Percentiles rank a stretch among this genome's conserved stretches.
Evolutionary conservation across 53 echinoderm and acorn worm species (phyloP).

Genomic region (Antedon mediterranea): DNA sequence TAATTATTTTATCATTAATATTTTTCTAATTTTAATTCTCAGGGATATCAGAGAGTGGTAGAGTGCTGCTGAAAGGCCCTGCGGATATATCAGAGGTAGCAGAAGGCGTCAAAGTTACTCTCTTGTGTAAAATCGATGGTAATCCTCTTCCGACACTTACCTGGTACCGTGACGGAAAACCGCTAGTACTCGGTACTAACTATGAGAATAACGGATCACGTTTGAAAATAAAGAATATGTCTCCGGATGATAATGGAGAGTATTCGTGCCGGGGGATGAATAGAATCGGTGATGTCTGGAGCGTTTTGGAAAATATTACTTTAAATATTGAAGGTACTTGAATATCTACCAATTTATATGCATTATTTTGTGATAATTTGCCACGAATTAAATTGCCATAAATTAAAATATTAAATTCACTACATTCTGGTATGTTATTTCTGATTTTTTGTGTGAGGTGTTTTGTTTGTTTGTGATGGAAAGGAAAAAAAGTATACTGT

Average conservation of each 20-base stretch:
- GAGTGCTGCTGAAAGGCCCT: conserved; percentile 35
- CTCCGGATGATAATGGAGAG: conserved; percentile 33
- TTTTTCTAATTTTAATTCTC: conserved; percentile 3
- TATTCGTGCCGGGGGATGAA: conserved; percentile 56
- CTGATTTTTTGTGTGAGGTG: no score
- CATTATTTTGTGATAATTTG: no score
- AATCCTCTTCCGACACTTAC: conserved; percentile 26
- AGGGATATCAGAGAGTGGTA: conserved; percentile 51
- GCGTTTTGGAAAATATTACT: conserved; percentile 38
- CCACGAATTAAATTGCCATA: no score
- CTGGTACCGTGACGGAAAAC: conserved; percentile 39
- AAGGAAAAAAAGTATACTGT: no score
- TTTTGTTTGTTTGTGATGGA: no score
- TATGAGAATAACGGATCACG: conserved; percentile 22
- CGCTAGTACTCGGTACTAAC: conserved; percentile 2
- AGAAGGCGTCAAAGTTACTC: conserved; percentile 36
- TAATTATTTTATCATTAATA: no score
- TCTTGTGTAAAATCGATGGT: conserved; percentile 57
- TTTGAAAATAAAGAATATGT: conserved; percentile 21
- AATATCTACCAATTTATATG: no score
- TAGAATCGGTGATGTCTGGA: conserved; percentile 30
- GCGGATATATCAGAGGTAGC: conserved; percentile 10
- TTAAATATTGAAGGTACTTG: conserved; percentile 39
- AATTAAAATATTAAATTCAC: no score
- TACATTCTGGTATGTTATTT: no score